Evolutionary conservation across 2,113 vertebrate species (phyloP).

Genomic region (Hyaena hyaena): DNA sequence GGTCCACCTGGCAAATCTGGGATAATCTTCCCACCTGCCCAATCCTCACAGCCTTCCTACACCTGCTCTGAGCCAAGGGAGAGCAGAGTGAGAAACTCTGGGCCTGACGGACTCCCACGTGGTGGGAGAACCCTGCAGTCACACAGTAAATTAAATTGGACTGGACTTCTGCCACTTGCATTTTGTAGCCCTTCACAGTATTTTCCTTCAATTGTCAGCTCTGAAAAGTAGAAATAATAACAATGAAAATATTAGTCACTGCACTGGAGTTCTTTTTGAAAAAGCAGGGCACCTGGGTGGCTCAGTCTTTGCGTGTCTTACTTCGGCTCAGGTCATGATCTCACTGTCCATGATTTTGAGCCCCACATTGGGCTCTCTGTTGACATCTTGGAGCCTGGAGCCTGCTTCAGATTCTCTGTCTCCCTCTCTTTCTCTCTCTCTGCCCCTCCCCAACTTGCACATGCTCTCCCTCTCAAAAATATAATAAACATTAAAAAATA

Average conservation of each 20-base stretch:
- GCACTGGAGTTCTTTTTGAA: neutral
- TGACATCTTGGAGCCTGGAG: no score
- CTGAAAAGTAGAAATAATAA: neutral
- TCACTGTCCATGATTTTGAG: no score
- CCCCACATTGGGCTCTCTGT: no score
- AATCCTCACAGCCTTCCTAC: neutral
- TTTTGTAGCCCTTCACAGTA: neutral
- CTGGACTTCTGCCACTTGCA: neutral
- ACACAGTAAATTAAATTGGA: neutral
- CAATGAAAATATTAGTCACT: neutral
- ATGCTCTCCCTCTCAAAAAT: no score
- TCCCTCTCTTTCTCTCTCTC: no score
- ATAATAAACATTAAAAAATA: neutral
- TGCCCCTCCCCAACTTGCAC: no score
- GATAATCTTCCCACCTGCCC: neutral
- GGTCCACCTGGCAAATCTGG: neutral
- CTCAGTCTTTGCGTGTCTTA: no score
- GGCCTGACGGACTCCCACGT: neutral
- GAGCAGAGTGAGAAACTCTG: neutral
- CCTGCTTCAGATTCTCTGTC: no score
- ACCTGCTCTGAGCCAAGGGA: no score
- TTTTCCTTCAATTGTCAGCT: neutral
- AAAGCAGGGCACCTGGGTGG: no score
- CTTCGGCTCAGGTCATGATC: no score
- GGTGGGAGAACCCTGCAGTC: no score